Percentiles rank a stretch among this genome's conserved stretches.
Evolutionary conservation across 2,888 invertebrate genomes (phyloP).

Genomic region (Tachina lurida): DNA sequence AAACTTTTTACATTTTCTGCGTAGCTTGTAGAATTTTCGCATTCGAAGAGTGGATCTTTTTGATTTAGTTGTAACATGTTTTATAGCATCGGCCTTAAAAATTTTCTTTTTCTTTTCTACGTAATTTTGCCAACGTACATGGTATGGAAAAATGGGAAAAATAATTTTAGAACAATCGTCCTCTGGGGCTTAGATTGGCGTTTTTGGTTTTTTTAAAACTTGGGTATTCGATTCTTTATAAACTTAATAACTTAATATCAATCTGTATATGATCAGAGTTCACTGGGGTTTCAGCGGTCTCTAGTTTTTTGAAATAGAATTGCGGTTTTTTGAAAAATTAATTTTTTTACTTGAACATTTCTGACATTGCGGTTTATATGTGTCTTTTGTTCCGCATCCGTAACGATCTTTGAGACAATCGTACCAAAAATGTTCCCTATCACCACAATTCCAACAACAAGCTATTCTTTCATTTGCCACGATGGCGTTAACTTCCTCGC

Average conservation of each 20-base stretch:
- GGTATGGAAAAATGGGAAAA: constrained; percentile 32
- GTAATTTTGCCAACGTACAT: constrained; percentile 1
- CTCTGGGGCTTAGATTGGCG: background rate
- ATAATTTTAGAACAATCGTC: background rate
- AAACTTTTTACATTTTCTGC: constrained; percentile 10
- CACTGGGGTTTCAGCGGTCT: background rate
- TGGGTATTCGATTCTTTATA: background rate
- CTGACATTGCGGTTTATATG: too few relatives aligned
- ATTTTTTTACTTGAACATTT: too few relatives aligned
- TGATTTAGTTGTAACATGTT: background rate
- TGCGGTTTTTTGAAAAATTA: too few relatives aligned
- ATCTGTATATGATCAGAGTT: background rate
- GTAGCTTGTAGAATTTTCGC: constrained; percentile 18
- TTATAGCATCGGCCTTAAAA: background rate
- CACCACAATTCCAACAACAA: constrained; percentile 29
- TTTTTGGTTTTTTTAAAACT: background rate
- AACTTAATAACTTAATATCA: background rate
- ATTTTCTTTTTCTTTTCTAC: background rate
- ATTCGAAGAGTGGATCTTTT: constrained; percentile 39
- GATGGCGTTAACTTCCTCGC: constrained; percentile 10
- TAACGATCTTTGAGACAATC: background rate
- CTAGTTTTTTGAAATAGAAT: too few relatives aligned
- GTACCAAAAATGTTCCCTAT: background rate
- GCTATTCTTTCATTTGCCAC: background rate
- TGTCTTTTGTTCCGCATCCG: too few relatives aligned